A percentile compares a stretch with the other conserved stretches of the same genome.
Conservation (phyloP, 2,113 vertebrate genomes). For the Amphilophus citrinellus region DNA sequence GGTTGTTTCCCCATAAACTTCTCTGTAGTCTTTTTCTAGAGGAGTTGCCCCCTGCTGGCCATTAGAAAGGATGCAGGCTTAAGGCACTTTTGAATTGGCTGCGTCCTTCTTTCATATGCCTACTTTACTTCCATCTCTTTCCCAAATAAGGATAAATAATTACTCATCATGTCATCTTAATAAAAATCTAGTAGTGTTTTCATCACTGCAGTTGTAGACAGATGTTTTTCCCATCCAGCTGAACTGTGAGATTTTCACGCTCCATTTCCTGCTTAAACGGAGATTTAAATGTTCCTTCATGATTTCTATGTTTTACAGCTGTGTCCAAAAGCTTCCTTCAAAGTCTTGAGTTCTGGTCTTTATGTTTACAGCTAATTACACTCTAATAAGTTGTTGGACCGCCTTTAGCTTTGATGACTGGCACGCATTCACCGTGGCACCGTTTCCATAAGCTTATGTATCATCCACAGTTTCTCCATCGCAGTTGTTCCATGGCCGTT, state of each 20-base stretch:
- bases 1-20: neutral
- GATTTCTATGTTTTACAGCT: accelerated
- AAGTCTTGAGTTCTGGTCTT: neutral
- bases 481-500: neutral
- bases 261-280: neutral
- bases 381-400: neutral
- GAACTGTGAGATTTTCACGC: neutral
- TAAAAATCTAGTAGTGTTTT: neutral
- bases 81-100: accelerated
- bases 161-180: neutral
- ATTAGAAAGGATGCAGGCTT: neutral
- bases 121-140: neutral
- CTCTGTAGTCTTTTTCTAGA: neutral
- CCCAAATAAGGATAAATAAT: neutral
- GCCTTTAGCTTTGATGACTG: no score
- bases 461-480: neutral
- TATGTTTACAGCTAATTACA: neutral
- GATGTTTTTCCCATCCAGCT: neutral
- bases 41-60: neutral
- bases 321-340: neutral
- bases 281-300: accelerated
- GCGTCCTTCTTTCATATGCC: accelerated
- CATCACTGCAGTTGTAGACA: neutral
- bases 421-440: neutral
- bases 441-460: no score